Conservation (phyloP, 1,140 invertebrate genomes). For the Hyposmocoma kahamanoa region DNA sequence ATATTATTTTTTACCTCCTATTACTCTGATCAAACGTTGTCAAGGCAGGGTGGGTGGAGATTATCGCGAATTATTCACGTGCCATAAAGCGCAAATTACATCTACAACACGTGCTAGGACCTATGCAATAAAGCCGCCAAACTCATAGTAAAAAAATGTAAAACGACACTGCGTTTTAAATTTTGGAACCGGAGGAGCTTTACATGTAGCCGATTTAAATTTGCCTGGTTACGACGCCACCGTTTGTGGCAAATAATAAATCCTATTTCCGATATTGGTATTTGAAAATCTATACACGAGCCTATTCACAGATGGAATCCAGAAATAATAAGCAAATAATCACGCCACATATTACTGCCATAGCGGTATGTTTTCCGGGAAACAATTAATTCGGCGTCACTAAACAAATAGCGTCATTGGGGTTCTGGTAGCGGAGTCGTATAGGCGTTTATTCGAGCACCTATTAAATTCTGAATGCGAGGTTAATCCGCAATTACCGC, state of each 20-base stretch:
- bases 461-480: constrained; percentile 71
- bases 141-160: too few relatives aligned
- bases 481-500: constrained; percentile 72
- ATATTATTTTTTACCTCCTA: constrained; percentile 62
- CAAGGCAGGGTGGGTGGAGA: constrained; percentile 37
- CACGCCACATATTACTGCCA: too few relatives aligned
- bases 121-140: constrained; percentile 50
- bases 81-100: constrained; percentile 69
- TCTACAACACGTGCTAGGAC: constrained; percentile 50
- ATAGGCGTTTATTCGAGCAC: constrained; percentile 47
- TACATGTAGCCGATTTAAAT: too few relatives aligned
- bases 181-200: too few relatives aligned
- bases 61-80: constrained; percentile 68
- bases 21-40: constrained; percentile 61
- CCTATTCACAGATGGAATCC: too few relatives aligned
- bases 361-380: constrained; percentile 37
- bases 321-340: too few relatives aligned
- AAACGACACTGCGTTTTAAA: too few relatives aligned
- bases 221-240: too few relatives aligned
- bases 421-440: constrained; percentile 34
- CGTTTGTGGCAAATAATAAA: too few relatives aligned
- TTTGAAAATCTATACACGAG: too few relatives aligned
- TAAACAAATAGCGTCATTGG: constrained; percentile 63
- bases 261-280: too few relatives aligned
- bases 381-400: constrained; percentile 60